Conservation (phyloP, 2,113 vertebrate species). For the Labeo catla region DNA sequence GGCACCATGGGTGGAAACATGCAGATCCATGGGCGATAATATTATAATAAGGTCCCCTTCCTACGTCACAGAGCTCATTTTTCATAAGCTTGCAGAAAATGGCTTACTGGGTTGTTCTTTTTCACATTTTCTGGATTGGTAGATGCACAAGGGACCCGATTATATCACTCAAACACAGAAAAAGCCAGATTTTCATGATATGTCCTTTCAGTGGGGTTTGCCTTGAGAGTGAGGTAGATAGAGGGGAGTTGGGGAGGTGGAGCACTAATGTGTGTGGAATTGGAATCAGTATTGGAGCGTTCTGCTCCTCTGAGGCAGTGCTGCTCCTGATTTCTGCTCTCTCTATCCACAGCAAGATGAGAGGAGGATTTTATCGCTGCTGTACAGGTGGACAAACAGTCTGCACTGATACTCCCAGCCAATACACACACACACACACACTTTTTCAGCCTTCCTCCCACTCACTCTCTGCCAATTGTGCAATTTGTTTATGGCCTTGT, state of each 20-base stretch:
- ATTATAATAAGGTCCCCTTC: too few relatives aligned
- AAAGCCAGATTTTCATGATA: too few relatives aligned
- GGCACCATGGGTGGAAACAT: too few relatives aligned
- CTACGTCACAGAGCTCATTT: too few relatives aligned
- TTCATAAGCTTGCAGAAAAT: too few relatives aligned
- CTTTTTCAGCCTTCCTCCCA: neutral
- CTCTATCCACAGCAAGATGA: neutral
- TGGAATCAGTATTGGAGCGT: constrained; percentile 25
- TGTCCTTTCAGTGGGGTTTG: neutral
- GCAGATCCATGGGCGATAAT: too few relatives aligned
- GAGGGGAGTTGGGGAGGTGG: constrained; percentile 1
- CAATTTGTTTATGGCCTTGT: neutral
- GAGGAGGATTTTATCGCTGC: constrained; percentile 34
- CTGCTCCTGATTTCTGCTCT: neutral
- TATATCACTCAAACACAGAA: too few relatives aligned
- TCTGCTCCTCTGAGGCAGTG: neutral
- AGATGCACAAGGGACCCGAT: too few relatives aligned
- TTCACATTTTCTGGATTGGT: too few relatives aligned
- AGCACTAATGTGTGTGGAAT: constrained; percentile 36
- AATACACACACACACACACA: neutral
- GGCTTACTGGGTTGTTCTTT: too few relatives aligned
- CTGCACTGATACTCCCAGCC: constrained; percentile 4
- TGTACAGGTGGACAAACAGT: constrained; percentile 34
- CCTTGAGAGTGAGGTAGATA: neutral
- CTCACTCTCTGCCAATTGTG: neutral